A percentile compares a stretch with the other conserved stretches of the same genome.
These are phyloP conservation scores for Bombylius major DNA, from an alignment of 2,888 invertebrate species.

Conservation along the genomic window DNA sequence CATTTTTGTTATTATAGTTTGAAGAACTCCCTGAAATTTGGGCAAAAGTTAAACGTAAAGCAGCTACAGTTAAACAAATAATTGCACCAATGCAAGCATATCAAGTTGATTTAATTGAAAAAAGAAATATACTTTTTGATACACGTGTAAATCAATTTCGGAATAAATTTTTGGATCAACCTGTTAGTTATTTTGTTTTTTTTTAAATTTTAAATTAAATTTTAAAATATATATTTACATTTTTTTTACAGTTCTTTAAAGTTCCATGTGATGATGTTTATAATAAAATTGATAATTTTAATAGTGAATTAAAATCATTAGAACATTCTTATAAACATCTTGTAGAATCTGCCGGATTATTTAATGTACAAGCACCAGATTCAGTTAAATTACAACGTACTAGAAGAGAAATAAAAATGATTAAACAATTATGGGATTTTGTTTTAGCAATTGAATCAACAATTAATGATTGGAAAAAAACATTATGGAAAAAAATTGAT, in stretches of 20 bases:
- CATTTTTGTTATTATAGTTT: conserved; percentile 29
- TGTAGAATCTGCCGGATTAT: conserved; percentile 62
- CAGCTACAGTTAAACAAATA: conserved; percentile 68
- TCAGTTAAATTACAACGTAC: conserved; percentile 62
- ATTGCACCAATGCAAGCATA: conserved; percentile 80
- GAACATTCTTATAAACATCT: conserved; percentile 56
- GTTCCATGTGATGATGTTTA: conserved; percentile 57
- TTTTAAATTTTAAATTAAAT: conserved; percentile 23
- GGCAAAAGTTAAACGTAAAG: conserved; percentile 71
- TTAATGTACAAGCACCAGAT: conserved; percentile 77
- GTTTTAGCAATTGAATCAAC: conserved; percentile 65
- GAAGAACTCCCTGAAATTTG: conserved; percentile 79
- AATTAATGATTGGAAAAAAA: conserved; percentile 85
- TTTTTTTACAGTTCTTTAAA: conserved; percentile 41
- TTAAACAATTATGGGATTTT: conserved; percentile 84
- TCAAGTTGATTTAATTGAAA: conserved; percentile 77
- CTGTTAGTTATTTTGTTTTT: conserved; percentile 30
- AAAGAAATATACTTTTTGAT: conserved; percentile 68
- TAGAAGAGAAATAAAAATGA: conserved; percentile 60
- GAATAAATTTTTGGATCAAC: conserved; percentile 51
- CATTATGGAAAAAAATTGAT: conserved; percentile 87
- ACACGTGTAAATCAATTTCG: conserved; percentile 63
- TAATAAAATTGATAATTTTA: conserved; percentile 51
- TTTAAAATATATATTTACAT: background rate
- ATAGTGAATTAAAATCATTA: conserved; percentile 50